A percentile compares a stretch with the other conserved stretches of the same genome.
Evolutionary conservation across 2,888 invertebrate genomes (phyloP).

Genomic region (Acrobeloides nanus): DNA sequence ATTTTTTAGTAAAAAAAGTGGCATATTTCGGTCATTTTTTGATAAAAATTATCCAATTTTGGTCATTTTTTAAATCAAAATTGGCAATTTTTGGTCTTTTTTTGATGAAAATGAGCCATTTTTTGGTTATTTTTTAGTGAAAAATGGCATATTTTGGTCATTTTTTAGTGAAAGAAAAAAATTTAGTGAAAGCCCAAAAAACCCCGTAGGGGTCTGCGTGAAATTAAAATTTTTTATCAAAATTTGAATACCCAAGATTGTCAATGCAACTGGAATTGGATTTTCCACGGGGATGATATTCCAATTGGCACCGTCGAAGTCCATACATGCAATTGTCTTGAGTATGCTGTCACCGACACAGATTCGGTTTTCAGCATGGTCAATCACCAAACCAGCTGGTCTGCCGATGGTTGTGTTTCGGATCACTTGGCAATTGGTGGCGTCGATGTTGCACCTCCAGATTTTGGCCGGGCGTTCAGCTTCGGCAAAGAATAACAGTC

Average conservation of each 20-base stretch:
- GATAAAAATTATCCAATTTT: too few species aligned
- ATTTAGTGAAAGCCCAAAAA: too few species aligned
- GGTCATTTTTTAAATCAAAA: too few species aligned
- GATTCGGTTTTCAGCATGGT: conserved; percentile 53
- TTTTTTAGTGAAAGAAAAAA: too few species aligned
- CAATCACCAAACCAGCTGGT: conserved; percentile 56
- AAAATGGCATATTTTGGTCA: too few species aligned
- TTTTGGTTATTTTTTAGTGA: too few species aligned
- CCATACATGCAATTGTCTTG: conserved; percentile 63
- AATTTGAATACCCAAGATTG: conserved; percentile 41
- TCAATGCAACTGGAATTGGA: conserved; percentile 48
- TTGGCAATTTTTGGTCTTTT: too few species aligned
- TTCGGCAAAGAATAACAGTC: conserved; percentile 83
- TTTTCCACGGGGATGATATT: conserved; percentile 30
- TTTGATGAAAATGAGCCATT: too few species aligned
- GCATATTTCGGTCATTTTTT: too few species aligned
- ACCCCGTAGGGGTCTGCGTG: too few species aligned
- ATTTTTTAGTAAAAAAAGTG: conserved; percentile 48
- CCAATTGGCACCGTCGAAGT: conserved; percentile 45
- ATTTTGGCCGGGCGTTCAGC: conserved; percentile 87
- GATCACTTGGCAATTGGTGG: conserved; percentile 64
- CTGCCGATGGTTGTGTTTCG: conserved; percentile 52
- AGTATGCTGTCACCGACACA: conserved; percentile 58
- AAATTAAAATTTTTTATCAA: too few species aligned
- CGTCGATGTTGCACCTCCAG: conserved; percentile 82